Evolutionary conservation across 2,888 invertebrate species (phyloP).

Genomic region (Anthophora plumipes): DNA sequence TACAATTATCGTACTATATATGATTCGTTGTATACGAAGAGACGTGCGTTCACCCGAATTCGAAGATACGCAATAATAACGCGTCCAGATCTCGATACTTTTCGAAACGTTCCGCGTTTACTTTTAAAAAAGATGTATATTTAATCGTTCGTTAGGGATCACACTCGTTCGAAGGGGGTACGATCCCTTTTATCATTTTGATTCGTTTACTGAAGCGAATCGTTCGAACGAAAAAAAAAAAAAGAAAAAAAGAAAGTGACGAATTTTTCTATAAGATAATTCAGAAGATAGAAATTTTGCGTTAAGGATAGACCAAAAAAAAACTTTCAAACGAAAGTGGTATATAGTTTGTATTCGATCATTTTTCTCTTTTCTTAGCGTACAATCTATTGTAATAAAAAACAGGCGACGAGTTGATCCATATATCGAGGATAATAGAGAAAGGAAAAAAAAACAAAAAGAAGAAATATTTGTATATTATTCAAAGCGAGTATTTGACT

Average conservation of each 20-base stretch:
- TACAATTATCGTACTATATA: neutral
- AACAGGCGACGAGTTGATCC: slow-evolving; percentile 32
- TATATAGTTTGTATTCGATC: slow-evolving; percentile 31
- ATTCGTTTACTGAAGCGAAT: neutral
- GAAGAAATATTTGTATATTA: slow-evolving; percentile 49
- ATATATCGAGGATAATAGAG: slow-evolving; percentile 17
- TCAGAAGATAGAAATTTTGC: slow-evolving; percentile 15
- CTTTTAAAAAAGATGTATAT: slow-evolving; percentile 28
- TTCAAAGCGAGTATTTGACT: slow-evolving; percentile 38
- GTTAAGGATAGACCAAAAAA: slow-evolving; percentile 55
- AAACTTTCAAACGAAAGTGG: slow-evolving; percentile 34
- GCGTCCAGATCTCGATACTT: slow-evolving; percentile 19
- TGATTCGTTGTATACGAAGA: neutral
- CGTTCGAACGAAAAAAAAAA: neutral
- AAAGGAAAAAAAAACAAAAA: no score
- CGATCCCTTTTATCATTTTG: neutral
- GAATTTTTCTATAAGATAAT: slow-evolving; percentile 1
- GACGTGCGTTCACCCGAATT: slow-evolving; percentile 17
- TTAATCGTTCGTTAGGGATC: slow-evolving; percentile 8
- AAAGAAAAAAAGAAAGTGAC: no score
- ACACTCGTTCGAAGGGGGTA: neutral
- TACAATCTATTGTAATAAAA: slow-evolving; percentile 19
- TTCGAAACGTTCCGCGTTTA: slow-evolving; percentile 11
- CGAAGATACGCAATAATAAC: slow-evolving; percentile 11
- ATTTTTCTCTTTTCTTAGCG: slow-evolving; percentile 20